Evolutionary conservation across 2,888 invertebrate species (phyloP).

Genomic region (Ormyrus nitidulus): DNA sequence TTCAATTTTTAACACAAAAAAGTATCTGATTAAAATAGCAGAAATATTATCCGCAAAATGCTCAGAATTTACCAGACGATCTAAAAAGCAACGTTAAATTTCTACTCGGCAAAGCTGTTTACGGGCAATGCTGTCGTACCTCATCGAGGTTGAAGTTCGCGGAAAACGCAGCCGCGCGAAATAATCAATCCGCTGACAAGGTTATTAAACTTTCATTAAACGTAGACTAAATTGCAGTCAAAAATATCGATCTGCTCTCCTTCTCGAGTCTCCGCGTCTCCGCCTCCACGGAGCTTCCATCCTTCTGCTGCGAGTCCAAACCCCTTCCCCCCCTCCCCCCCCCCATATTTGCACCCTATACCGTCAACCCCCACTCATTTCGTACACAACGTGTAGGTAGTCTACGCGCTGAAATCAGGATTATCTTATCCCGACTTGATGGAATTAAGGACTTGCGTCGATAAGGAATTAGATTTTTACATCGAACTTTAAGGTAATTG

Average conservation of each 20-base stretch:
- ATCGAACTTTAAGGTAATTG: no score
- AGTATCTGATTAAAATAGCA: no score
- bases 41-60: no score
- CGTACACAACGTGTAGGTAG: no score
- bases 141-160: conserved; percentile 23
- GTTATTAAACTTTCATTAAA: conserved; percentile 74
- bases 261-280: conserved; percentile 5
- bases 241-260: conserved; percentile 68
- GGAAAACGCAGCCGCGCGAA: conserved; percentile 60
- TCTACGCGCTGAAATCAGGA: conserved; percentile 58
- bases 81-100: no score
- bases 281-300: conserved; percentile 14
- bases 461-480: conserved; percentile 47
- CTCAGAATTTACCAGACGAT: no score
- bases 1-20: no score
- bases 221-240: conserved; percentile 70
- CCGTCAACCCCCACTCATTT: neutral
- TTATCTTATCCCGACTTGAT: conserved; percentile 65
- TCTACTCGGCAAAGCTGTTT: neutral
- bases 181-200: conserved; percentile 70
- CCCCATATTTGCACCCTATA: neutral
- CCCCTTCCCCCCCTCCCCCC: conserved; percentile 35
- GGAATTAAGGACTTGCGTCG: conserved; percentile 64
- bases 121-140: conserved; percentile 31
- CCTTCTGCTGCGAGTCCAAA: neutral